Evolutionary conservation across 1,140 invertebrate species (phyloP).

Genomic region (Drosophila repleta): DNA sequence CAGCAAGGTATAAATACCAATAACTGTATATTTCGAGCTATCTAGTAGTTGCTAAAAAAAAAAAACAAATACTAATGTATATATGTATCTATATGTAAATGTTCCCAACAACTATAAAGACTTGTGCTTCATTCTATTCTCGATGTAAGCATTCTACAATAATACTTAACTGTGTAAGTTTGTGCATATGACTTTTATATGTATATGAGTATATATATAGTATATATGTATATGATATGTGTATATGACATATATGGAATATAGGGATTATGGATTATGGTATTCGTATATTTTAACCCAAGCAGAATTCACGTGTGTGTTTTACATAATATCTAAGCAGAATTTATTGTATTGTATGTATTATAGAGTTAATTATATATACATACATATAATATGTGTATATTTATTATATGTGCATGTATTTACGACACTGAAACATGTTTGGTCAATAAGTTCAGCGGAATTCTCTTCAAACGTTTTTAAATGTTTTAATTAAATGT

Average conservation of each 20-base stretch:
- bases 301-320: slow-evolving; percentile 19
- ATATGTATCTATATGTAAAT: slow-evolving; percentile 66
- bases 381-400: slow-evolving; percentile 35
- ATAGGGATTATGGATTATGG: slow-evolving; percentile 39
- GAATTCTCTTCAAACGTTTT: slow-evolving; percentile 39
- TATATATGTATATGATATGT: not conserved
- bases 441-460: slow-evolving; percentile 39
- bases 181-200: slow-evolving; percentile 54
- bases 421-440: slow-evolving; percentile 2
- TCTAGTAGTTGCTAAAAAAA: slow-evolving; percentile 7
- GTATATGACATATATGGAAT: slow-evolving; percentile 1
- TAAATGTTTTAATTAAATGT: slow-evolving; percentile 57
- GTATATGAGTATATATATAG: slow-evolving; percentile 8
- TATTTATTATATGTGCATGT: slow-evolving; percentile 7
- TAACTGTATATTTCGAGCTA: slow-evolving; percentile 60
- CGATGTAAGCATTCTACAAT: slow-evolving; percentile 74
- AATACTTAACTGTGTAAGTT: slow-evolving; percentile 59
- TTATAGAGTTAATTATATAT: slow-evolving; percentile 7
- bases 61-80: slow-evolving; percentile 33
- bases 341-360: slow-evolving; percentile 33
- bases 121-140: slow-evolving; percentile 80
- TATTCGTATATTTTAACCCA: slow-evolving; percentile 35
- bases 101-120: slow-evolving; percentile 79
- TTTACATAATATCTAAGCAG: slow-evolving; percentile 33
- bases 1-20: slow-evolving; percentile 37